Evolutionary conservation across 1,140 invertebrate species (phyloP).

Genomic region (Platyscapa corneri): DNA sequence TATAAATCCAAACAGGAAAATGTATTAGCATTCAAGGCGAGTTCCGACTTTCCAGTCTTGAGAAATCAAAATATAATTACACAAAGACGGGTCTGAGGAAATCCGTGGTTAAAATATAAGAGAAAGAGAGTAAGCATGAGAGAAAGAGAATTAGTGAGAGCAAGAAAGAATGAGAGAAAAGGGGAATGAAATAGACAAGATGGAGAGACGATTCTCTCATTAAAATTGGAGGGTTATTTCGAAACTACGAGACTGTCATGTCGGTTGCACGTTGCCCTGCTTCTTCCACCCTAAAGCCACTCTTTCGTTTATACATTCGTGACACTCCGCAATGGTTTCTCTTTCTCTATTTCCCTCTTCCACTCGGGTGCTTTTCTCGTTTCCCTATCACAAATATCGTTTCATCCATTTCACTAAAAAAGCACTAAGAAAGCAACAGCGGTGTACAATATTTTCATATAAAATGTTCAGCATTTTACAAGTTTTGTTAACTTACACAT

Average conservation of each 20-base stretch:
- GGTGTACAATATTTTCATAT: too few species aligned
- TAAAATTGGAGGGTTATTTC: slow-evolving; percentile 75
- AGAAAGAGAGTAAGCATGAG: not conserved
- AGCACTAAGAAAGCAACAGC: too few species aligned
- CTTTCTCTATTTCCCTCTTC: slow-evolving; percentile 34
- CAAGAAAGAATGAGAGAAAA: slow-evolving; percentile 62
- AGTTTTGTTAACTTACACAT: too few species aligned
- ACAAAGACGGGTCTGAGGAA: slow-evolving; percentile 67
- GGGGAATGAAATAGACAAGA: slow-evolving; percentile 67
- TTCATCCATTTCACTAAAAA: not conserved
- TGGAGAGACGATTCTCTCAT: slow-evolving; percentile 64
- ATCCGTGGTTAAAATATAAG: slow-evolving; percentile 54
- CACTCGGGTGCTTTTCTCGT: slow-evolving; percentile 14
- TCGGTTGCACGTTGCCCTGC: slow-evolving; percentile 65
- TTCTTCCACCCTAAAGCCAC: slow-evolving; percentile 51
- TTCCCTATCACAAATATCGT: slow-evolving; percentile 49
- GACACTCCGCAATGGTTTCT: slow-evolving; percentile 51
- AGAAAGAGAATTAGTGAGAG: slow-evolving; percentile 58
- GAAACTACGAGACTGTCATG: slow-evolving; percentile 70
- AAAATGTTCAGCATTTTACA: too few species aligned
- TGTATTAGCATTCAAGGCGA: slow-evolving; percentile 68
- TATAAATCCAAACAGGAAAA: slow-evolving; percentile 44
- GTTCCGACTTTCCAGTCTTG: slow-evolving; percentile 57
- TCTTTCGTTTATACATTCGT: slow-evolving; percentile 57
- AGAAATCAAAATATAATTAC: slow-evolving; percentile 75